A percentile compares a stretch with the other conserved stretches of the same genome.
phyloP scores from a whole-genome alignment of 2,888 invertebrate genomes.

The Penaeus monodon region DNA sequence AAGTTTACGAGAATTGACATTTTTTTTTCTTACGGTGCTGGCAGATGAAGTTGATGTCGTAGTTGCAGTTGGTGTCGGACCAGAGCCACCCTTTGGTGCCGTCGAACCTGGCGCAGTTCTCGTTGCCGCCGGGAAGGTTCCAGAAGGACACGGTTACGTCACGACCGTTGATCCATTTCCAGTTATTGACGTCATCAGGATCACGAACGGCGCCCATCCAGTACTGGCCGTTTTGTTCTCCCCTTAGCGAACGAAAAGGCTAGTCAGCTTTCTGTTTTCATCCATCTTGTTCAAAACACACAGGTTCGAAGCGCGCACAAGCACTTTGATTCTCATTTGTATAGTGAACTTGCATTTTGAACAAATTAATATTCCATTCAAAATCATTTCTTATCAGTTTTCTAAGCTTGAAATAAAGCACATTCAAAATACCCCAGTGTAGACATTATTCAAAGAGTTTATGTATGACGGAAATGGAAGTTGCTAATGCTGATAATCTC shows the following conservation, averaged over 20 bases:
- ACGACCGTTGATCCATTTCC: slow-evolving; percentile 92
- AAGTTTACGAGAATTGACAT: background rate
- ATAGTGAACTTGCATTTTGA: too few relatives aligned
- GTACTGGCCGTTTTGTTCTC: slow-evolving; percentile 91
- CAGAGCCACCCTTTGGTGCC: slow-evolving; percentile 95
- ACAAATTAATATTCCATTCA: too few relatives aligned
- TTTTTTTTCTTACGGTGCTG: slow-evolving; percentile 84
- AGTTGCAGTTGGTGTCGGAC: slow-evolving; percentile 90
- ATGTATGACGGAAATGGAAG: too few relatives aligned
- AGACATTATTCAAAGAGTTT: too few relatives aligned
- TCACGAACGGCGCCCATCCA: slow-evolving; percentile 96
- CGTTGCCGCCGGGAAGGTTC: slow-evolving; percentile 86
- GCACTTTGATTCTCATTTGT: too few relatives aligned
- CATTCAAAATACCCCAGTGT: too few relatives aligned
- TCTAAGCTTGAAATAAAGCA: too few relatives aligned
- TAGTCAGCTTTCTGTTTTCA: background rate
- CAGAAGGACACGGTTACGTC: slow-evolving; percentile 92
- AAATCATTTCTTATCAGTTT: too few relatives aligned
- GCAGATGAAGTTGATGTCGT: slow-evolving; percentile 88
- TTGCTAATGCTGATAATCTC: too few relatives aligned
- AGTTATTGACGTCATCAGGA: slow-evolving; percentile 80
- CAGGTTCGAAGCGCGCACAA: too few relatives aligned
- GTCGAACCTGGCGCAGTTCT: slow-evolving; percentile 90
- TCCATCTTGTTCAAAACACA: background rate
- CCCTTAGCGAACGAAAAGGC: slow-evolving; percentile 72